Percentiles rank a stretch among this genome's conserved stretches.
Conservation (phyloP, 2,113 vertebrate genomes). For the Psephotus haematonotus region DNA sequence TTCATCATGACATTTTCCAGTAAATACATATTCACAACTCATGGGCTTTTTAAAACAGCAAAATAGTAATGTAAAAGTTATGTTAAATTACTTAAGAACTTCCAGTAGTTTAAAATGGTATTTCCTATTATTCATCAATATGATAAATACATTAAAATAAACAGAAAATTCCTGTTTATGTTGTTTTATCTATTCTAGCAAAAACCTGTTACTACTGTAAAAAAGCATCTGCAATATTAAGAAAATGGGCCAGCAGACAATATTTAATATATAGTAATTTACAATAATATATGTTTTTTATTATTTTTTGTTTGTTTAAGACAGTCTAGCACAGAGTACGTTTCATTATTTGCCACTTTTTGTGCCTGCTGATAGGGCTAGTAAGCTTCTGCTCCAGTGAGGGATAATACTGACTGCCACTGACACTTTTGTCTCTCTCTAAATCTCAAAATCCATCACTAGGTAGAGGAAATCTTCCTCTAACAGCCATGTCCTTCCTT, state of each 20-base stretch:
- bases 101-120: not conserved
- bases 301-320: not conserved
- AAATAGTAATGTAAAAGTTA: not conserved
- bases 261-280: not conserved
- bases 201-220: not conserved
- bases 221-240: not conserved
- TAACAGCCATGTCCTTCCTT: slow-evolving; percentile 19
- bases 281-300: not conserved
- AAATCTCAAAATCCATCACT: slow-evolving; percentile 80
- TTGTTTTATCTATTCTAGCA: not conserved
- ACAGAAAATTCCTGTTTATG: not conserved
- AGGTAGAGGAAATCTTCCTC: slow-evolving; percentile 69
- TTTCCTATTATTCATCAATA: not conserved
- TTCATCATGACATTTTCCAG: not conserved
- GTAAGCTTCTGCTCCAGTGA: slow-evolving; percentile 61
- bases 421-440: slow-evolving; percentile 71
- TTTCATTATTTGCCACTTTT: not conserved
- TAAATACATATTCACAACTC: not conserved
- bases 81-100: not conserved
- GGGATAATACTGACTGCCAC: slow-evolving; percentile 70
- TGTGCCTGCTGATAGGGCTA: slow-evolving; percentile 19
- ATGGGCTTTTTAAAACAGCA: not conserved
- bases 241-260: not conserved
- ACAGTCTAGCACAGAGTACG: not conserved
- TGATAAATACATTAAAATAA: not conserved